Base-by-base conservation (phyloP, 2,888 invertebrate species). In the Meghimatium bilineatum region DNA sequence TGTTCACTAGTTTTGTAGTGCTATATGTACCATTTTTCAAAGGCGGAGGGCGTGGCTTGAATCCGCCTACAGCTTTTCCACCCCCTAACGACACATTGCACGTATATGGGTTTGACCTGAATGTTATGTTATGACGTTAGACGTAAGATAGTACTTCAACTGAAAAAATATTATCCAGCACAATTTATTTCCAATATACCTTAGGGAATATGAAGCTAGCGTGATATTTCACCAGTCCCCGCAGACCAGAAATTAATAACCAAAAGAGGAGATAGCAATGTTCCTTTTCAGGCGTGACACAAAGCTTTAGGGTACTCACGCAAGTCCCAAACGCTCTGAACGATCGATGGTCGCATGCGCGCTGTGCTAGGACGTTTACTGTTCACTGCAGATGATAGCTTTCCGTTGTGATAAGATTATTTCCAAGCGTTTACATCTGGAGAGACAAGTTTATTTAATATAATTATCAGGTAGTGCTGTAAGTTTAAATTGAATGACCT, bases 261-360 rank as follows among this genome's bases (percentile, higher is more conserved):
- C 56, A 34, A 56, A 76, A 60, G 56, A 60, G 56, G 34, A 76
- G 60, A 56, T 49, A 26, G 32, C 56, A 32, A 23, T 34, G 76
- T 34, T 56, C 56, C 23, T 76, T 44, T 56, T n/a, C 56, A 29
- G 34, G 77, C 38, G 77, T 63, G 77, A 77, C 29, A 38, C 63
- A 77, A 77, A 77, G 77, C 77, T 77, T 77, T 52, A 77, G 77
- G 77, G 77, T 77, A 38, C 63, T 77, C 77, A 77, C 77, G 66
- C 77, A 23, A 32, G 63, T 63, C 20, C 29, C 34, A 29, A 52
- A 5, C 56, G 60, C 76, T 56, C 66, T 29, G 38, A 38, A 32
- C 36, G 77, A 77, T 77, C 77, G 77, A 77, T 77, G 38, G 32
- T 26, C n/a, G 26, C 77, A 36, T 66, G 38, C 20, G 77, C 38